Evolutionary conservation across 2,113 vertebrate species (phyloP).

Genomic region (Proterorhinus semilunaris): DNA sequence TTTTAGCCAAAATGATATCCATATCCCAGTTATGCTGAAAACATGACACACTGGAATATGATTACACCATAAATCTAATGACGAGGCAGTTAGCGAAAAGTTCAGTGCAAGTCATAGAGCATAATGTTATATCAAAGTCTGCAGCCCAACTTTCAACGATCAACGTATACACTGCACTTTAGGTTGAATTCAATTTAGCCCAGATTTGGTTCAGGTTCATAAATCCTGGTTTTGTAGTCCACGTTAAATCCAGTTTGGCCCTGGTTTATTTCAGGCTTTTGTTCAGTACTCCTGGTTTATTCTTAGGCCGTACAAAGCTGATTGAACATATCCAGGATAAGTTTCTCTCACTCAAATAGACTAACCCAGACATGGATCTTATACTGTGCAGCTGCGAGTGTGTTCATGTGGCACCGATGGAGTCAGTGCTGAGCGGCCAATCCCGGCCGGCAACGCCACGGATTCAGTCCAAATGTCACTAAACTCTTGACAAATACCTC

Average conservation of each 20-base stretch:
- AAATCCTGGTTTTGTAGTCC: neutral
- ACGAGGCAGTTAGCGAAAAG: neutral
- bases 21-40: neutral
- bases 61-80: neutral
- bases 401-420: too few species aligned
- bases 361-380: too few species aligned
- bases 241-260: neutral
- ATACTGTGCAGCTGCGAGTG: too few species aligned
- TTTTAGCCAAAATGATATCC: neutral
- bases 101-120: too few species aligned
- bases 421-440: too few species aligned
- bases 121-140: neutral
- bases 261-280: neutral
- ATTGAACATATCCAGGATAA: too few species aligned
- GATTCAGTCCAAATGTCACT: too few species aligned
- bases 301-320: too few species aligned
- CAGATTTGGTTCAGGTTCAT: neutral
- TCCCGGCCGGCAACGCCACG: too few species aligned
- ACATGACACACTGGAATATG: neutral
- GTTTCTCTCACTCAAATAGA: too few species aligned
- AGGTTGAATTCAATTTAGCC: neutral
- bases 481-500: too few species aligned
- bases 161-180: neutral
- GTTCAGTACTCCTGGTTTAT: too few species aligned
- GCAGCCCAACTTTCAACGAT: neutral